Base-by-base conservation (phyloP, 1,140 invertebrate species). In the Apocrypta bakeri region DNA sequence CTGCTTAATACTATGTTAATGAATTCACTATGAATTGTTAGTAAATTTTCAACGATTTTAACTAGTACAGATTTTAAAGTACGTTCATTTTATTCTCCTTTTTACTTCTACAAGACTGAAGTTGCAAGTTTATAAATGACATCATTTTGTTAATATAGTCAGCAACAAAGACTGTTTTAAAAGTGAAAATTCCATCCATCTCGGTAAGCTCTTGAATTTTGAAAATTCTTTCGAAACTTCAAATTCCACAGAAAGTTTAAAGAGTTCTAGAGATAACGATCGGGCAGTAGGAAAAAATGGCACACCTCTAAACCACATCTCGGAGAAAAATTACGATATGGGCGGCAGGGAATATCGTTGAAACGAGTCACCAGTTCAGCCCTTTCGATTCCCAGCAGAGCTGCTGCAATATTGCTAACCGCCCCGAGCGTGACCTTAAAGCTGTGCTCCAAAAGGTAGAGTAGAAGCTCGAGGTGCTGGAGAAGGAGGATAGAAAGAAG, bases 401-500 rank as follows among this genome's bases (percentile, higher is more conserved):
- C 9, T 14, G 64, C 64, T 29, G 48, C 33, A 74, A 64, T 74
- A 73, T 72, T 29, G 42, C 56, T 24, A 37, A 8, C 3, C 31
- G 33, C 7, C 3, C 6, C 31, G 31, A 48, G 56, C 33, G 29
- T 73, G 56, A 74, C 69, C 71, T 80, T 80, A 64, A 74, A 74
- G 71, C 66, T 24, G 4, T 11, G 31, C n/a, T 1, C 24, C 25
- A 29, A 29, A 11, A 29, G 64, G 64, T 56, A 56, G 17, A 56
- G 48, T 21, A 56, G 48, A 56, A 56, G 40, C 42, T 71, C 8
- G 29, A 33, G 42, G 68, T 4, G 29, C 33, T 21, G 25, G 25
- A n/a, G n/a, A 72, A 40, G 31, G 31, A 66, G 48, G 11, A n/a
- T 21, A 66, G 42, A 66, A 42, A 6, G 61, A 40, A 48, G 63